phyloP scores from a whole-genome alignment of 2,888 invertebrate genomes.

The Mantis religiosa region DNA sequence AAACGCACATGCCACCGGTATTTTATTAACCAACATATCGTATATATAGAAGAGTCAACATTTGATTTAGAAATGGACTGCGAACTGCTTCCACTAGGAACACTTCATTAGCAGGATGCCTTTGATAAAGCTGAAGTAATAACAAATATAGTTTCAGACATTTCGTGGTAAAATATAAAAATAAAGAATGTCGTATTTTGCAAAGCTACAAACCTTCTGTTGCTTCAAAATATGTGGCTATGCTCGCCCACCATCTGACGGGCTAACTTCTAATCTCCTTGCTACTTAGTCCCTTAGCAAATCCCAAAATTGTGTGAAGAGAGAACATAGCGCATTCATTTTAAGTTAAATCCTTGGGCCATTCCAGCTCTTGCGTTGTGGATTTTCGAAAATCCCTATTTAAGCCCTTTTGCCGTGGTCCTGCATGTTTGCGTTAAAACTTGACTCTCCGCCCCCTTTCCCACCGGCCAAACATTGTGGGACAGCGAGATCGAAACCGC shows the following conservation, averaged over 20 bases:
- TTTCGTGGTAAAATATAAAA: too few relatives aligned
- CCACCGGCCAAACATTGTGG: neutral
- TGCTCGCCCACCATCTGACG: neutral
- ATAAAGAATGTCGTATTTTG: neutral
- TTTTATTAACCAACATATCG: too few relatives aligned
- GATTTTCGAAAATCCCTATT: constrained; percentile 12
- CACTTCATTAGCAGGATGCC: too few relatives aligned
- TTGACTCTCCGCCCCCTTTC: neutral
- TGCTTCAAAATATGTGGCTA: neutral
- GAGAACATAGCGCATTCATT: neutral
- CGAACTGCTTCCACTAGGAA: too few relatives aligned
- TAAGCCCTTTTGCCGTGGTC: constrained; percentile 1
- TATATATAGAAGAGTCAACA: too few relatives aligned
- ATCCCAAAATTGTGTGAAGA: constrained; percentile 2
- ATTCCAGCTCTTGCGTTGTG: neutral
- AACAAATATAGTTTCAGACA: too few relatives aligned
- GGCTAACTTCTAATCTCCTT: neutral
- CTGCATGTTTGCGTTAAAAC: constrained; percentile 3
- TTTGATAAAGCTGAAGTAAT: too few relatives aligned
- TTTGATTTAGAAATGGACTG: too few relatives aligned
- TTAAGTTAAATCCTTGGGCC: neutral
- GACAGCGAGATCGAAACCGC: neutral
- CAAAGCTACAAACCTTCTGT: neutral
- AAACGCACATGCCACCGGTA: too few relatives aligned
- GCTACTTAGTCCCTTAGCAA: neutral